Base-by-base conservation (phyloP, 2,888 invertebrate genomes). In the Conops quadrifasciatus region DNA sequence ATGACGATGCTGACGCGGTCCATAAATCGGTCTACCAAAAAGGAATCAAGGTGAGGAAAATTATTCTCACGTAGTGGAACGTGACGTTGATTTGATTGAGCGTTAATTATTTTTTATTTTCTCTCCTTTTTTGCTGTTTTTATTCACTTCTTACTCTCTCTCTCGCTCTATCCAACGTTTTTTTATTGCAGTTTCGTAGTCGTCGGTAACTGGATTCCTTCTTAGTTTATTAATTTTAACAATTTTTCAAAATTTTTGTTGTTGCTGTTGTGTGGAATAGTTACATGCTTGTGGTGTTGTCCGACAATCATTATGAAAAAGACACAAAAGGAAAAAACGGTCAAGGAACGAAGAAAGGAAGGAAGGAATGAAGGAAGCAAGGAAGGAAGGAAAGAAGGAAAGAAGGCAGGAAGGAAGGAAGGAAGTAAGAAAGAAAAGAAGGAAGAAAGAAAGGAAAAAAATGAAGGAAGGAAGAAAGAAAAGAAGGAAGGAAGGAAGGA, bases 1-100 rank as follows among this genome's bases (percentile, higher is more conserved):
- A n/a, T n/a, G n/a, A 67, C 47, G 36, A 66, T 19, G 36, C 19
- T 53, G 15, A 53, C 53, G 36, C 36, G 36, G 36, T 58, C 24
- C 51, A 58, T 60, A 51, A 60, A 63, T 56, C 62, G 62, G 26
- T 45, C 24, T 67, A 67, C 58, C 64, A 62, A 69, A 69, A 75
- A 72, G 71, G 73, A 73, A 70, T 74, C 53, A 73, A 75, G 75
- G 77, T 78, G 77, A 77, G 74, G 75, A 77, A 84, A 85, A 85
- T 83, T 81, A 85, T 83, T 84, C 82, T 84, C 86, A 85, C 85
- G 85, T 85, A 82, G 80, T 75, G 77, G 83, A 81, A 86, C 85
- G 85, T 85, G 85, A 84, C 83, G 84, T 84, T 84, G 85, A 85
- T 85, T 86, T 85, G 84, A 84, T 85, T 84, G 82, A 78, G 79